A percentile compares a stretch with the other conserved stretches of the same genome.
These are phyloP conservation scores for Macrophya alboannulata DNA, from an alignment of 2,888 invertebrate species.

Conservation along the genomic window DNA sequence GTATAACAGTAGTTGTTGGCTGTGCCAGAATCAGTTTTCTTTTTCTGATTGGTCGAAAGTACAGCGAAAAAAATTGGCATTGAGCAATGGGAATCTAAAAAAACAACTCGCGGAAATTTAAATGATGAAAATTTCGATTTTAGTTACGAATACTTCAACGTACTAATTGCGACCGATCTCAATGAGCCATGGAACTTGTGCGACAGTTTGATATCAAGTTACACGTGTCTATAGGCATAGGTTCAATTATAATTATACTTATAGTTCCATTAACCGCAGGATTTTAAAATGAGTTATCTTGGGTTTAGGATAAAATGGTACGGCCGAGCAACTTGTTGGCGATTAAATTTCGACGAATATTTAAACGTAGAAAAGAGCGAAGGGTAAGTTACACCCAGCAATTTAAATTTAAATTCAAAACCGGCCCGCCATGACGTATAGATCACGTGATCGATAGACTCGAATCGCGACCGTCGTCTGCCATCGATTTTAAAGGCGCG, in stretches of 20 bases:
- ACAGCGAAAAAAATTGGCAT: neutral
- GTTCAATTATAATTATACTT: neutral
- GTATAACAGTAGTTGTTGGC: neutral
- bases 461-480: slow-evolving; percentile 22
- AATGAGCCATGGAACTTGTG: slow-evolving; percentile 6
- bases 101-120: neutral
- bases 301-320: slow-evolving; percentile 59
- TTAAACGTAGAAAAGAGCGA: slow-evolving; percentile 16
- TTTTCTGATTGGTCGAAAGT: neutral
- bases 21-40: neutral
- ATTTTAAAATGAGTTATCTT: slow-evolving; percentile 48
- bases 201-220: slow-evolving; percentile 18
- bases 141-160: neutral
- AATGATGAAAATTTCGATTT: neutral
- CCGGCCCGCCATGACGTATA: neutral
- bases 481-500: slow-evolving; percentile 23
- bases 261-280: neutral
- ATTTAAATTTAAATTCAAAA: slow-evolving; percentile 45
- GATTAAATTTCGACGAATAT: slow-evolving; percentile 40
- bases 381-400: slow-evolving; percentile 23
- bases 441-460: slow-evolving; percentile 16
- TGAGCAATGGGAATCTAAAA: neutral
- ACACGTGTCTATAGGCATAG: neutral
- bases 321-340: slow-evolving; percentile 58
- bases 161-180: neutral